Conservation (phyloP, 2,113 vertebrate genomes). For the Romanogobio albipinnatus region DNA sequence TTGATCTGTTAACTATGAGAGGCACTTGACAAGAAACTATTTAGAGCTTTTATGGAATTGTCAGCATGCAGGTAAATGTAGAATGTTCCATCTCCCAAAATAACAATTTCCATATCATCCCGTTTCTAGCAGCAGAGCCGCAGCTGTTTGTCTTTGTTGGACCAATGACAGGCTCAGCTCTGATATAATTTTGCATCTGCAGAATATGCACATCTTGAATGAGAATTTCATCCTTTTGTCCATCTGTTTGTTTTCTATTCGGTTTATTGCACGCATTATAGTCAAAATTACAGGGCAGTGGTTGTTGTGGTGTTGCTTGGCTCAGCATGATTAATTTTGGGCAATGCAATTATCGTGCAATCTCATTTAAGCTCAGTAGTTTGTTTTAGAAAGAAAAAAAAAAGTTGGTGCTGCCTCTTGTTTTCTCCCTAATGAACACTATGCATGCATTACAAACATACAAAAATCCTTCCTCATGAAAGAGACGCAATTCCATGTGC, state of each 20-base stretch:
- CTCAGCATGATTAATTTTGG: not conserved
- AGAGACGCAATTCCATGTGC: no score
- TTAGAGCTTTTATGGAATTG: not conserved
- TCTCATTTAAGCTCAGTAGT: not conserved
- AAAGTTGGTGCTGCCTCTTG: not conserved
- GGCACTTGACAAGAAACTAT: not conserved
- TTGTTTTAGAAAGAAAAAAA: not conserved
- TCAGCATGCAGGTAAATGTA: not conserved
- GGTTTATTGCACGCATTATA: not conserved
- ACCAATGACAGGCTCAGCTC: conserved; percentile 30
- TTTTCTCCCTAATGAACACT: not conserved
- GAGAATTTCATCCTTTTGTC: not conserved
- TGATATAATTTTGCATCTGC: conserved; percentile 37
- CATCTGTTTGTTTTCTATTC: conserved; percentile 21
- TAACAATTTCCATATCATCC: not conserved
- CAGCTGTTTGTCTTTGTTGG: conserved; percentile 50
- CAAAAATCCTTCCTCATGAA: no score
- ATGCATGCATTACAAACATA: not conserved
- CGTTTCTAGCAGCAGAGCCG: conserved; percentile 10
- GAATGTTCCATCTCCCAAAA: not conserved
- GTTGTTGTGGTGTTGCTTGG: not conserved
- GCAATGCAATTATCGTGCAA: not conserved
- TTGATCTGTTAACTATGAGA: not conserved
- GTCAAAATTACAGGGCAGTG: not conserved
- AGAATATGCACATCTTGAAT: conserved; percentile 24